Evolutionary conservation across 2,888 invertebrate genomes (phyloP), one percentile per base, ranked within the genome.

Genomic region (Hipparchia sbordonii): DNA sequence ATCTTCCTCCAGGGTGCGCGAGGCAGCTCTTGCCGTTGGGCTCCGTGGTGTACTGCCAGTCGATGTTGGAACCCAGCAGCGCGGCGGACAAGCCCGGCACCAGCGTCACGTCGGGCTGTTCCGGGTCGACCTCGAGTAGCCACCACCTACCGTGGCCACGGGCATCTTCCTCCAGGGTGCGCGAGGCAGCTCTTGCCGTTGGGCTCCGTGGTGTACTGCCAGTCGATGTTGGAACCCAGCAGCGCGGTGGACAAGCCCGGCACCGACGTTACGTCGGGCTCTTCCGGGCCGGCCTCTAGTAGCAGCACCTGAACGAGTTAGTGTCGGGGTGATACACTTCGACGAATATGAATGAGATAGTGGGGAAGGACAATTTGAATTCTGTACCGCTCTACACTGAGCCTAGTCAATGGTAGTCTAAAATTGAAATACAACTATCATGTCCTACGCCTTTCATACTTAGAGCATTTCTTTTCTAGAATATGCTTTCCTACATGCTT

Each of bases 41-140:
- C 79, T 95, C 94, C 0, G 96, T 96, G 70, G 88, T 84, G 84
- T 95, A 96, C 33, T 86, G 87, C 96, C 96, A 96, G 85, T 96
- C 96, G 33, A 96, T 92, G 80, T 94, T 95, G 39, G 95, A 95
- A 8, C 94, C 89, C 62, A 94, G 88, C 39, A 39, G 39, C 39
- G 39, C 39, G 1, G 39, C 5, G 39, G 39, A 39, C 39, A 39
- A 5, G 39, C 39, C 39, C 39, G 39, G 39, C 39, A 39, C 39
- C 39, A 39, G 39, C 3, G 39, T 39, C 39, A 39, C 39, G 39
- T 39, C 39, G 5, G 39, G 39, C 39, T 1, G 3, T 39, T 39
- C 39, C 5, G 39, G 39, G 5, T 5, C 39, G 39, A 2, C 39
- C 5, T 39, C 39, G 23, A 23, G 23, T 23, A 23, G 23, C 23